These are phyloP conservation scores for Erannis defoliaria DNA, from an alignment of 2,888 invertebrate genomes.

Conservation along the genomic window DNA sequence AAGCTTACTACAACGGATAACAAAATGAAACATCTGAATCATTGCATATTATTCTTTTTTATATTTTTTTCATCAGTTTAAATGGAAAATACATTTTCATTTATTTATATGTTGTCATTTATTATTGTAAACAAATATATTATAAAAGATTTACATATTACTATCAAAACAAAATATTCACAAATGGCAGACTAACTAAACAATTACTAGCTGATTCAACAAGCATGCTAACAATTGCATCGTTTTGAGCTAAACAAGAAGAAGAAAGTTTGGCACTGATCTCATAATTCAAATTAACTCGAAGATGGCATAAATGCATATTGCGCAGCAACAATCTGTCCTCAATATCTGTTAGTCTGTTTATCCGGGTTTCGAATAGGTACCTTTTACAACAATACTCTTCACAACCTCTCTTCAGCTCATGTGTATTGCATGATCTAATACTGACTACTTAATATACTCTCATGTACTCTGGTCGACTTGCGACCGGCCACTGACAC, in stretches of 20 bases:
- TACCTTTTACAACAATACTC: conserved; percentile 85
- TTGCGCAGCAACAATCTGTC: conserved; percentile 80
- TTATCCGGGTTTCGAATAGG: conserved; percentile 83
- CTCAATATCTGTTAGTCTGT: conserved; percentile 81
- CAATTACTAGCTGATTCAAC: conserved; percentile 83
- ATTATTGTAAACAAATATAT: conserved; percentile 87
- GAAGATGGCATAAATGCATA: conserved; percentile 84
- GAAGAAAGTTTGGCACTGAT: conserved; percentile 86
- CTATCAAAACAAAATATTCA: conserved; percentile 87
- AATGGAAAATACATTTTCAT: conserved; percentile 87
- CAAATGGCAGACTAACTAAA: conserved; percentile 87
- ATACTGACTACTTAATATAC: conserved; percentile 70
- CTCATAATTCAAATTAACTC: conserved; percentile 81
- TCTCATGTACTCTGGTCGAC: conserved; percentile 41
- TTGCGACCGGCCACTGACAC: conserved; percentile 52
- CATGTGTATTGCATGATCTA: conserved; percentile 74
- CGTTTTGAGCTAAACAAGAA: conserved; percentile 86
- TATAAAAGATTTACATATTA: conserved; percentile 87
- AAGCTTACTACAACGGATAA: conserved; percentile 17
- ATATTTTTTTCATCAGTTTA: conserved; percentile 87
- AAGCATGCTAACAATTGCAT: conserved; percentile 86
- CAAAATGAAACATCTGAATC: conserved; percentile 80
- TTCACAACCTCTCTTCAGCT: conserved; percentile 83
- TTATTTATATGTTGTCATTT: conserved; percentile 87
- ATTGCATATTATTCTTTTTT: conserved; percentile 87